Evolutionary conservation across 2,888 invertebrate genomes (phyloP).

Genomic region (Brachyptera putata): DNA sequence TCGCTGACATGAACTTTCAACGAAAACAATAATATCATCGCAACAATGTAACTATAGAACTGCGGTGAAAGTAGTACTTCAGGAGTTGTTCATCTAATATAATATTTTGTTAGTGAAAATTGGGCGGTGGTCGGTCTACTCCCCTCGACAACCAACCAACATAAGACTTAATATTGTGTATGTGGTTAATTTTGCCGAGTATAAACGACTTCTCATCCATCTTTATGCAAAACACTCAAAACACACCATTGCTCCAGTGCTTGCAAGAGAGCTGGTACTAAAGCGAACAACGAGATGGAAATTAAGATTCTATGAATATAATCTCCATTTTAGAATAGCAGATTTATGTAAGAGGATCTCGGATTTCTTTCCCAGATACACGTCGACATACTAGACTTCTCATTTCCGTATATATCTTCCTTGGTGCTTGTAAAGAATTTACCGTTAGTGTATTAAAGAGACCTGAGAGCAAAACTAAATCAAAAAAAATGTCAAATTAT

Average conservation of each 20-base stretch:
- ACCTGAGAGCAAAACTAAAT: too few relatives aligned
- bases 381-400: neutral
- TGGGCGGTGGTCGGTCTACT: too few relatives aligned
- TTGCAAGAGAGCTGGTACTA: neutral
- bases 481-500: too few relatives aligned
- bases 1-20: too few relatives aligned
- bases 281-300: constrained; percentile 21
- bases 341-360: constrained; percentile 24
- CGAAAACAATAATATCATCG: too few relatives aligned
- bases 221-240: constrained; percentile 17
- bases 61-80: too few relatives aligned
- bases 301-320: constrained; percentile 28
- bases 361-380: neutral
- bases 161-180: constrained; percentile 1
- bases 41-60: too few relatives aligned
- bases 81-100: too few relatives aligned
- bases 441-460: too few relatives aligned
- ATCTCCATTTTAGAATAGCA: constrained; percentile 26
- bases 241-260: neutral
- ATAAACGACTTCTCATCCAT: constrained; percentile 21
- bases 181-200: constrained; percentile 17
- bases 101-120: too few relatives aligned
- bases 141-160: too few relatives aligned
- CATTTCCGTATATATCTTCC: neutral
- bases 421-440: neutral